A percentile compares a stretch with the other conserved stretches of the same genome.
Evolutionary conservation across 2,888 invertebrate species (phyloP).

Genomic region (Leptopilina syphax): DNA sequence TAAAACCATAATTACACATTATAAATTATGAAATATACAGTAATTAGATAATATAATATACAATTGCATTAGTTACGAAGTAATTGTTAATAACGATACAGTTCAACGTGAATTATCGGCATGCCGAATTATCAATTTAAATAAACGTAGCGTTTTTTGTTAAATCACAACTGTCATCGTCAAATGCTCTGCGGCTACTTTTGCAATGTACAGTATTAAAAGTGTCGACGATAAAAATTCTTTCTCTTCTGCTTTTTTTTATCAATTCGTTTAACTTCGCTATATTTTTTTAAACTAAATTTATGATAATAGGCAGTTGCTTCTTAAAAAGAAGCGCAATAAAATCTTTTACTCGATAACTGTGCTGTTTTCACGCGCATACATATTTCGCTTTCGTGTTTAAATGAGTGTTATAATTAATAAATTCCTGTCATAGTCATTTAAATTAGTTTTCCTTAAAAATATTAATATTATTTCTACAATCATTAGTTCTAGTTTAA

Average conservation of each 20-base stretch:
- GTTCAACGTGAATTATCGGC: slow-evolving; percentile 17
- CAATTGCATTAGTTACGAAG: slow-evolving; percentile 58
- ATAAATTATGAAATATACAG: slow-evolving; percentile 69
- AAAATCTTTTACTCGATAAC: slow-evolving; percentile 28
- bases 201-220: slow-evolving; percentile 70
- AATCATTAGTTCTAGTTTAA: background rate
- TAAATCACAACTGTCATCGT: slow-evolving; percentile 54
- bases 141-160: slow-evolving; percentile 37
- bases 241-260: slow-evolving; percentile 26
- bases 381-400: slow-evolving; percentile 13
- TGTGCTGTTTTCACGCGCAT: slow-evolving; percentile 19
- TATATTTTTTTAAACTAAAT: slow-evolving; percentile 55
- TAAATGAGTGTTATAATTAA: slow-evolving; percentile 20
- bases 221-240: slow-evolving; percentile 44
- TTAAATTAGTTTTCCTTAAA: background rate
- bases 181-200: slow-evolving; percentile 69
- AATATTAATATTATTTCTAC: background rate
- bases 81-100: slow-evolving; percentile 29
- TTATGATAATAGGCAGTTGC: slow-evolving; percentile 62
- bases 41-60: slow-evolving; percentile 66
- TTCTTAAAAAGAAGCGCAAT: slow-evolving; percentile 45
- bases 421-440: slow-evolving; percentile 4
- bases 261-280: slow-evolving; percentile 55
- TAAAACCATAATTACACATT: slow-evolving; percentile 62
- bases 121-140: background rate